These are phyloP conservation scores for Acinonyx jubatus DNA, from an alignment of 2,113 vertebrate genomes.

Conservation along the genomic window DNA sequence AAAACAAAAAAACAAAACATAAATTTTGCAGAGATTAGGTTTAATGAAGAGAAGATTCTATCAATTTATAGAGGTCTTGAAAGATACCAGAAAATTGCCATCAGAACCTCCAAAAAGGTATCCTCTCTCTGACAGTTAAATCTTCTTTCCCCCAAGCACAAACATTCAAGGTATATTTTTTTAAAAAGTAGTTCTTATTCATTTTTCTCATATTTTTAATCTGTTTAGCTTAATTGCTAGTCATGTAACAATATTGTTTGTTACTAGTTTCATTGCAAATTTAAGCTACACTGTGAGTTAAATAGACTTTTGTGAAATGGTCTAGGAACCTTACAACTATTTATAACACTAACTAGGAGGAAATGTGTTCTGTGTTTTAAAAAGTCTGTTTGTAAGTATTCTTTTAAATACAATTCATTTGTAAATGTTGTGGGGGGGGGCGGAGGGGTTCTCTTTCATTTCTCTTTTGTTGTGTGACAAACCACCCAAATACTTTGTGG, in stretches of 20 bases:
- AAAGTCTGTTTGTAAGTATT: background rate
- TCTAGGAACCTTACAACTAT: background rate
- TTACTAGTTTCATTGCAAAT: slow-evolving; percentile 38
- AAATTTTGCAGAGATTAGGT: background rate
- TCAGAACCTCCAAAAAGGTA: background rate
- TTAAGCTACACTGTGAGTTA: background rate
- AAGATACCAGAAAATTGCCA: background rate
- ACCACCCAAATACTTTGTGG: background rate
- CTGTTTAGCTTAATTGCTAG: slow-evolving; percentile 45
- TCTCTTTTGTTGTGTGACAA: background rate
- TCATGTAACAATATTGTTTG: background rate
- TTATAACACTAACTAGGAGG: slow-evolving; percentile 7
- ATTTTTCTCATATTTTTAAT: slow-evolving; percentile 24
- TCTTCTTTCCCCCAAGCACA: background rate
- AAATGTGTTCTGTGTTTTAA: slow-evolving; percentile 28
- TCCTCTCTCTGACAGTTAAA: background rate
- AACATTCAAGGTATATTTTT: background rate
- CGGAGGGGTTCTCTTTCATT: background rate
- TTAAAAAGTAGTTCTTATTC: background rate
- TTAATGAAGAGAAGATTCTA: background rate
- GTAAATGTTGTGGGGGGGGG: background rate
- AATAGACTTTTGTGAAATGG: slow-evolving; percentile 35
- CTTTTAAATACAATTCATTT: background rate
- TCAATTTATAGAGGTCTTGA: background rate
- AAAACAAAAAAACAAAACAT: background rate